Conservation (phyloP, 2,888 invertebrate species). For the Iphiclides podalirius region DNA sequence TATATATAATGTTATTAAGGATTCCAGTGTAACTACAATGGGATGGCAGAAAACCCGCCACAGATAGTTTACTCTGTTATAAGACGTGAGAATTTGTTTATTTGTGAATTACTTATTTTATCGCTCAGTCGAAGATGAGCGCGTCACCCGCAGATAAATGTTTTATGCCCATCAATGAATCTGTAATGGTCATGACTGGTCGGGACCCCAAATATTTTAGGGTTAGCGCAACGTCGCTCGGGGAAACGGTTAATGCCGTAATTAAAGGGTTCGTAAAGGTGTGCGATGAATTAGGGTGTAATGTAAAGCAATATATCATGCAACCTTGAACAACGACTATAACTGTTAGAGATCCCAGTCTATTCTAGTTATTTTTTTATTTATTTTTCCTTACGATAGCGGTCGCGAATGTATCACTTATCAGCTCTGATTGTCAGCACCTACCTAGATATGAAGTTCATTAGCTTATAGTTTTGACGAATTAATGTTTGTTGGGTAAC, state of each 20-base stretch:
- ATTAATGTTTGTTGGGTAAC: too few species aligned
- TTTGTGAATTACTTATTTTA: too few species aligned
- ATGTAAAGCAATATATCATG: not conserved
- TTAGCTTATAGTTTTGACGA: too few species aligned
- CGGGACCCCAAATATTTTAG: slow-evolving; percentile 1
- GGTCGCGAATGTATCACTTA: too few species aligned
- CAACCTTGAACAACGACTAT: not conserved
- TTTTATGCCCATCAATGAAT: slow-evolving; percentile 7
- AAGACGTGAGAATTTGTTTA: too few species aligned
- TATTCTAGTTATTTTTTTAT: not conserved
- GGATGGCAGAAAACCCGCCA: too few species aligned
- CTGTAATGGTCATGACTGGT: slow-evolving; percentile 3
- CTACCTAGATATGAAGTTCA: too few species aligned
- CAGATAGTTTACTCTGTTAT: too few species aligned
- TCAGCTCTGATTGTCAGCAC: too few species aligned
- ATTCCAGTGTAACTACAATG: too few species aligned
- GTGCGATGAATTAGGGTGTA: not conserved
- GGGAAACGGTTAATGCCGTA: slow-evolving; percentile 1
- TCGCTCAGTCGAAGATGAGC: too few species aligned
- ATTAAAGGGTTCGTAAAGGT: slow-evolving; percentile 1
- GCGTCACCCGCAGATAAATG: not conserved
- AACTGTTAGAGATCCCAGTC: not conserved
- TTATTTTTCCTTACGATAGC: not conserved
- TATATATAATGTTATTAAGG: too few species aligned
- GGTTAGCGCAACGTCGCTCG: not conserved